Conservation (phyloP, 2,888 invertebrate species). For the Cacoxenus indagator region DNA sequence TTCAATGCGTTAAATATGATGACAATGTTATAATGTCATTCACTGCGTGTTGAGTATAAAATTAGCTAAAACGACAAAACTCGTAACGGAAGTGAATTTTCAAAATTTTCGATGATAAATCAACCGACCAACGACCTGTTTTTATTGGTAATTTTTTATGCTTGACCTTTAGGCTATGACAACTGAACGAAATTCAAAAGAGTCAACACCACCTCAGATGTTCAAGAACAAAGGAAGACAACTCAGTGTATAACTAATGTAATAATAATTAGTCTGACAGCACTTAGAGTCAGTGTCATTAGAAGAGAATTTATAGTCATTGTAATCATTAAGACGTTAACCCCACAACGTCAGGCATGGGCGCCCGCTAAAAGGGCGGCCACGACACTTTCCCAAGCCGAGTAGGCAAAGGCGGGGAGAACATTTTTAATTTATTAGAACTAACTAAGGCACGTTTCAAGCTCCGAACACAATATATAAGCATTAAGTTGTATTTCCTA, state of each 20-base stretch:
- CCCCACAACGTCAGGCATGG: no score
- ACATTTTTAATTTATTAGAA: not conserved
- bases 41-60: no score
- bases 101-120: not conserved
- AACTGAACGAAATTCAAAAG: not conserved
- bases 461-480: conserved; percentile 17
- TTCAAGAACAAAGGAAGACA: not conserved
- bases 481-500: conserved; percentile 18
- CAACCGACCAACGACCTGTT: not conserved
- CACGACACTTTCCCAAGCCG: no score
- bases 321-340: no score
- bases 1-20: no score
- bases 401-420: not conserved
- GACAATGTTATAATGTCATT: no score
- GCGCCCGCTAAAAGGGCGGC: no score
- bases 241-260: not conserved
- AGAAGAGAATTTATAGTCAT: no score
- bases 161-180: not conserved
- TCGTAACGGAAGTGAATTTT: not conserved
- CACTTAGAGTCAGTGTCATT: no score
- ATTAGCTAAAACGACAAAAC: not conserved
- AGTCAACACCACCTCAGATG: not conserved
- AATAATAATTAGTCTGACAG: no score
- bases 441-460: conserved; percentile 2
- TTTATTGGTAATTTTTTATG: not conserved